A percentile compares a stretch with the other conserved stretches of the same genome.
These are phyloP conservation scores for Nylanderia fulva DNA, from an alignment of 1,140 invertebrate genomes.

Conservation along the genomic window DNA sequence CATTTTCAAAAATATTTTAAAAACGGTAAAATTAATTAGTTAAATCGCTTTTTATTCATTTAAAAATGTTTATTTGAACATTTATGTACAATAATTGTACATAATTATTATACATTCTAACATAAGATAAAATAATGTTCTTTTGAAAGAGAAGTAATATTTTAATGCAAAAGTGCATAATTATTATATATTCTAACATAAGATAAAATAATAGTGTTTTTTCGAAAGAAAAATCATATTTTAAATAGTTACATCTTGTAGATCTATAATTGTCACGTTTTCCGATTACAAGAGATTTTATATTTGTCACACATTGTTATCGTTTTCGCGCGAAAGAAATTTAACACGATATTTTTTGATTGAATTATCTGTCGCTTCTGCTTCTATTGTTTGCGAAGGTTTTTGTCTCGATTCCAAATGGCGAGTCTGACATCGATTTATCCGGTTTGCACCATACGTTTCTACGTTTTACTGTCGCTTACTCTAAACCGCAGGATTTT, in stretches of 20 bases:
- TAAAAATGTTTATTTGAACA: too few relatives aligned
- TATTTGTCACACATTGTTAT: not conserved
- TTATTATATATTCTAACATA: too few relatives aligned
- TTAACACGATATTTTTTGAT: not conserved
- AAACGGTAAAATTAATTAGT: too few relatives aligned
- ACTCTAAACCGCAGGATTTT: constrained; percentile 68
- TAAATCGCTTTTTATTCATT: too few relatives aligned
- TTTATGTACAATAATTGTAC: too few relatives aligned
- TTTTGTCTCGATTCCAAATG: constrained; percentile 59
- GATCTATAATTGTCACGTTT: not conserved
- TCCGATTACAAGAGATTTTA: not conserved
- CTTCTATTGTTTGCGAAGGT: constrained; percentile 4
- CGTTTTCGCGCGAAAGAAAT: not conserved
- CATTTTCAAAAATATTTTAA: too few relatives aligned
- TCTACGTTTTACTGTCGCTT: constrained; percentile 74
- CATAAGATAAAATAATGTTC: too few relatives aligned
- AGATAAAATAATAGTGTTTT: not conserved
- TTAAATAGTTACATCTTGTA: not conserved
- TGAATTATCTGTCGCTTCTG: constrained; percentile 11
- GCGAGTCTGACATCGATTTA: constrained; percentile 50
- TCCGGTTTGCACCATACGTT: constrained; percentile 49
- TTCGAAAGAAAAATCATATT: not conserved
- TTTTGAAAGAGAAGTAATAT: too few relatives aligned
- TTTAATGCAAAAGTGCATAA: not conserved
- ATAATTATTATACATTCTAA: too few relatives aligned